Percentiles rank a stretch among this genome's conserved stretches.
Conservation (phyloP, 2,797 vertebrate genomes). For the Pteropus rufus region DNA sequence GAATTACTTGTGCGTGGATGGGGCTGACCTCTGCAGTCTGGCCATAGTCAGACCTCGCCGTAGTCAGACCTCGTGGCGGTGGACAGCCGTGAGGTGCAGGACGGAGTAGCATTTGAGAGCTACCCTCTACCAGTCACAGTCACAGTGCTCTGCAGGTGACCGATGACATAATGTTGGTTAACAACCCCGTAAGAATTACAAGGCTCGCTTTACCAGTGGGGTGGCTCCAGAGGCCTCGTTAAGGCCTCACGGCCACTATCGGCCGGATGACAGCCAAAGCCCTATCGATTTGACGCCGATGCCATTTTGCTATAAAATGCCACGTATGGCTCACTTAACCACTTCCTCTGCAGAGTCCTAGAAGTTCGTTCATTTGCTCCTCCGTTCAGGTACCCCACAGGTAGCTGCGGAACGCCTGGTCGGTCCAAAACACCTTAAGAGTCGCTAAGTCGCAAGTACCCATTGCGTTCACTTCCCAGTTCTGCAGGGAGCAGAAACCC, state of each 20-base stretch:
- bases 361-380: background rate
- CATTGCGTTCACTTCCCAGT: background rate
- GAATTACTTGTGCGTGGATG: background rate
- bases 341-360: constrained; percentile 7
- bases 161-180: background rate
- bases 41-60: background rate
- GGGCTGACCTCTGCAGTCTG: background rate
- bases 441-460: background rate
- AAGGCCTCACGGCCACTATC: background rate
- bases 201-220: background rate
- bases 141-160: background rate
- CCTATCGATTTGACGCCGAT: background rate
- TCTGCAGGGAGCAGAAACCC: background rate
- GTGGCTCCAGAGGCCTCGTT: background rate
- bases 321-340: background rate
- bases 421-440: background rate
- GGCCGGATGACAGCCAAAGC: background rate
- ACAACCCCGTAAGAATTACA: background rate
- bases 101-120: background rate
- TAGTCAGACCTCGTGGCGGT: too few relatives aligned
- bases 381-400: background rate
- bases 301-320: background rate
- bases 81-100: background rate
- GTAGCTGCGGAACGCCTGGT: background rate
- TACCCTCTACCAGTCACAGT: background rate